These are phyloP conservation scores for Platycnemis pennipes DNA, from an alignment of 2,888 invertebrate species.

Conservation along the genomic window DNA sequence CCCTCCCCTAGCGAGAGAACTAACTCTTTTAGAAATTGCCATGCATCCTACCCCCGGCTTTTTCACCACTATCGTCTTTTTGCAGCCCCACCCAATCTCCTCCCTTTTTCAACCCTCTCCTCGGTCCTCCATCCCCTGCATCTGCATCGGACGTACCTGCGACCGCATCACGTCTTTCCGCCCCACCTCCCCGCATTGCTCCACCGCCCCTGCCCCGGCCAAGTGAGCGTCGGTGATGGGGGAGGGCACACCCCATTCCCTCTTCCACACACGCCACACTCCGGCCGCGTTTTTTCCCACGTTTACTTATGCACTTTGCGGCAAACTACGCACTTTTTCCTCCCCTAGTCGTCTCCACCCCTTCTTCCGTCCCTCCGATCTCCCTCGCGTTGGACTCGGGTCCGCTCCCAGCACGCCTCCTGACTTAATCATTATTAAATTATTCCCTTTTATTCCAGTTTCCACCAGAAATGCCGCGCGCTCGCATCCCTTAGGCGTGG, in stretches of 20 bases:
- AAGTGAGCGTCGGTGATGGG: too few relatives aligned
- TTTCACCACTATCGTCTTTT: slow-evolving; percentile 26
- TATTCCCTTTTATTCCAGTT: neutral
- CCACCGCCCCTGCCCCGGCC: neutral
- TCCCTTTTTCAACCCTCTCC: slow-evolving; percentile 29
- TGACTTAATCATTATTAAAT: slow-evolving; percentile 5
- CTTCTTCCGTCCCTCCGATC: neutral
- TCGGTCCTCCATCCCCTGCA: neutral
- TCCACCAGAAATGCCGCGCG: neutral
- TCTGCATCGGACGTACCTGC: neutral
- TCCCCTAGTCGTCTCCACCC: neutral
- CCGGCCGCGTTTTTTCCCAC: slow-evolving; percentile 30
- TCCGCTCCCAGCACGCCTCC: neutral
- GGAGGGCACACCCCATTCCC: neutral
- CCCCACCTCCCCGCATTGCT: neutral
- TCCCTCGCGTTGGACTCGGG: neutral
- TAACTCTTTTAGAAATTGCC: neutral
- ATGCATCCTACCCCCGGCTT: neutral
- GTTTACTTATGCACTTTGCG: slow-evolving; percentile 44
- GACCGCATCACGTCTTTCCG: neutral
- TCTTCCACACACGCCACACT: neutral
- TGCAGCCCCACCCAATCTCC: neutral
- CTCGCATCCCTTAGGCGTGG: neutral
- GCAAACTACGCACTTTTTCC: slow-evolving; percentile 7
- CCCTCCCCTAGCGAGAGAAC: neutral